Base-by-base conservation (phyloP, 2,888 invertebrate genomes). In the Cryptops parisi region DNA sequence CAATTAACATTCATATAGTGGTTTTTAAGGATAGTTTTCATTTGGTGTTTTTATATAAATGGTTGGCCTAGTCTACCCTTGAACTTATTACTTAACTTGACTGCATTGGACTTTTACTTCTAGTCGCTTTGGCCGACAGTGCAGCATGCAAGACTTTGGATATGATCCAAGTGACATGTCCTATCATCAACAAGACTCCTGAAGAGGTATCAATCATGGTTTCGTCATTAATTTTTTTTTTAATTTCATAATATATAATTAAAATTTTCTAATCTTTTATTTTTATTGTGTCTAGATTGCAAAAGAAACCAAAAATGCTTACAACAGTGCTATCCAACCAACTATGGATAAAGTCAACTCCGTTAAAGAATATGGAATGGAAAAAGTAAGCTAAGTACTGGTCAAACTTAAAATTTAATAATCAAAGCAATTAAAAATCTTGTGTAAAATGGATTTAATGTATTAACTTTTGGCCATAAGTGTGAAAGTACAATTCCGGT, bases 91-190 rank as follows among this genome's bases (percentile, higher is more conserved):
- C n/a, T n/a, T n/a, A n/a, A n/a, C n/a, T n/a, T n/a, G n/a, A n/a
- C n/a, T n/a, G n/a, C n/a, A n/a, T n/a, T n/a, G n/a, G n/a, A n/a
- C n/a, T n/a, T n/a, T n/a, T 17, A 21, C 39, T 33, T 22, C 2
- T 41, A 68, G 67, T 68, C 58, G 62, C 62, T 24, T 54, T 55
- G 40, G 64, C 64, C 47, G 65, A 69, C 58, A 55, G 55, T 25
- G 74, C 87, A 57, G 78, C 90, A 57, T 89, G 87, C 71, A 81
- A 78, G 65, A 84, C 87, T 54, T 76, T 91, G 58, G 87, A 88
- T 60, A 76, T 83, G 39, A 80, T 90, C n/a, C 89, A 90, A 67
- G 78, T 83, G 63, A 77, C 78, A 55, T 81, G 87, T 47, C 90
- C 90, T 0, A 78, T 82, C 1, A 82, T 90, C 56, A 80, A 82